These are phyloP conservation scores for Perdita meconis DNA, from an alignment of 2,888 invertebrate species.

Conservation along the genomic window DNA sequence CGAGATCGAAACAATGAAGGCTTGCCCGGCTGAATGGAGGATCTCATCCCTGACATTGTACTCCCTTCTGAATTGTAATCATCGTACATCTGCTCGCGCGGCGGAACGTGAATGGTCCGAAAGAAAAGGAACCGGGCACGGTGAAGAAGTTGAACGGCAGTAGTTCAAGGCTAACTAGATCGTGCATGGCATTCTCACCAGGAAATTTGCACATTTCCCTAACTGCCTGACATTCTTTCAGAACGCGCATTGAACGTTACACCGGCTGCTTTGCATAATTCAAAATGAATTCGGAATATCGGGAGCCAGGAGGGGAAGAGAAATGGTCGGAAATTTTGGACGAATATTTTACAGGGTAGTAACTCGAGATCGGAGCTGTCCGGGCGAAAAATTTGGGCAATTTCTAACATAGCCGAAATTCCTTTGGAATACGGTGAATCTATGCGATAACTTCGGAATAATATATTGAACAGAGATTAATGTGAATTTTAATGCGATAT, in stretches of 20 bases:
- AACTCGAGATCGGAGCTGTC: background rate
- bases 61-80: conserved; percentile 59
- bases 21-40: conserved; percentile 44
- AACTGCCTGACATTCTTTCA: background rate
- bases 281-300: background rate
- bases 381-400: background rate
- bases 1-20: conserved; percentile 54
- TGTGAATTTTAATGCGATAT: background rate
- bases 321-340: conserved; percentile 1
- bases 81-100: conserved; percentile 53
- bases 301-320: background rate
- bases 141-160: conserved; percentile 43
- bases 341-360: background rate
- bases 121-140: conserved; percentile 49
- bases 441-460: background rate
- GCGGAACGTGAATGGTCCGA: conserved; percentile 43
- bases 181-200: conserved; percentile 39
- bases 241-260: conserved; percentile 1
- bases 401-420: background rate
- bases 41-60: conserved; percentile 47
- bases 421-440: background rate
- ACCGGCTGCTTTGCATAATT: background rate
- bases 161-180: conserved; percentile 61
- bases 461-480: background rate
- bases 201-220: conserved; percentile 15